Percentiles rank a stretch among this genome's conserved stretches.
Evolutionary conservation across 2,888 invertebrate species (phyloP).

Genomic region (Calliopum simillimum): DNA sequence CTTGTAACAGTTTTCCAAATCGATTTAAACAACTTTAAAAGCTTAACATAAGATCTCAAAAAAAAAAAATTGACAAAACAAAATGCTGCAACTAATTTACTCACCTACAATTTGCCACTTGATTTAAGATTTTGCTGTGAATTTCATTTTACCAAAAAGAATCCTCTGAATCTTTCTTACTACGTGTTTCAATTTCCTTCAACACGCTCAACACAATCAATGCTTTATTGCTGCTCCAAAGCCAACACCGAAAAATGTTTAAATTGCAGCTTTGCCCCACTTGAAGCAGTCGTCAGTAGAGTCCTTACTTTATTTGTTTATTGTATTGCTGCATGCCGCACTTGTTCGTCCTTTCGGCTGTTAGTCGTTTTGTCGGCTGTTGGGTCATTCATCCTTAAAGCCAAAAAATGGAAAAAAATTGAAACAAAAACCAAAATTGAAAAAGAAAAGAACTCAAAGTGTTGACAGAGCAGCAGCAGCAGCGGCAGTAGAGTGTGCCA

Average conservation of each 20-base stretch:
- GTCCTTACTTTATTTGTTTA: slow-evolving; percentile 15
- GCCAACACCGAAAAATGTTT: slow-evolving; percentile 6
- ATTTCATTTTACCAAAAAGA: background rate
- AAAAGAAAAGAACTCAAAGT: slow-evolving; percentile 20
- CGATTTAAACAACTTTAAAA: too few species aligned
- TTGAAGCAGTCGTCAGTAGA: slow-evolving; percentile 1
- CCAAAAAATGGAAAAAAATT: background rate
- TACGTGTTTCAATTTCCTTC: slow-evolving; percentile 31
- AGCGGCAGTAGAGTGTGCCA: background rate
- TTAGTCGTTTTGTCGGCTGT: background rate
- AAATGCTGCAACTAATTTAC: background rate
- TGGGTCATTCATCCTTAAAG: slow-evolving; percentile 28
- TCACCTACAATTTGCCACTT: background rate
- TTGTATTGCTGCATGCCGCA: background rate
- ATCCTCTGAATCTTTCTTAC: background rate
- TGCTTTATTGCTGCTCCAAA: slow-evolving; percentile 7
- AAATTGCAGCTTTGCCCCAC: slow-evolving; percentile 14
- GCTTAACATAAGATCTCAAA: background rate
- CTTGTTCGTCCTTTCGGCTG: background rate
- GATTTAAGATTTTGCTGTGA: background rate
- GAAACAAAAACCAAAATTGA: slow-evolving; percentile 32
- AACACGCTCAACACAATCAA: background rate
- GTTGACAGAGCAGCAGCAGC: background rate
- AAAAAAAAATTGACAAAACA: background rate
- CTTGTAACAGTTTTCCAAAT: too few species aligned